phyloP scores from a whole-genome alignment of 2,797 vertebrate genomes.

The Tenualosa thibaudeaui region DNA sequence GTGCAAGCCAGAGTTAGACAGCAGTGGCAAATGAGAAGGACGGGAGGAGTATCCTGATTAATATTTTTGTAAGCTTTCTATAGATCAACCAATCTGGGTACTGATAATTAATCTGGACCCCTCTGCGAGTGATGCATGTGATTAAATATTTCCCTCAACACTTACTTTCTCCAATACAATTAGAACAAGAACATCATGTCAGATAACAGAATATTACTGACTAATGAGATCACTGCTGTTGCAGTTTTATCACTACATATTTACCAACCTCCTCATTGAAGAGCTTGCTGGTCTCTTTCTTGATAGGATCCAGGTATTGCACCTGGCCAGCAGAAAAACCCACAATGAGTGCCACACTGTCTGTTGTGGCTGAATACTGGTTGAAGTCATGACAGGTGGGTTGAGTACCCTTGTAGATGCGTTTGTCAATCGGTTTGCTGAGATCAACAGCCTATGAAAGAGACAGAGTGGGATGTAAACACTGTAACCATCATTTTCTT shows the following conservation, averaged over 20 bases:
- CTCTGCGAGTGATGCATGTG: no score
- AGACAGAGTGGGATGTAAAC: constrained; percentile 5
- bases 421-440: constrained; percentile 90
- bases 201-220: neutral
- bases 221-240: neutral
- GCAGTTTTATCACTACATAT: neutral
- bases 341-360: constrained; percentile 87
- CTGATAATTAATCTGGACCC: no score
- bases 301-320: constrained; percentile 89
- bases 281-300: constrained; percentile 90
- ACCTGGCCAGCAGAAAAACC: constrained; percentile 90
- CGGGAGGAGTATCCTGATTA: no score
- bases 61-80: no score
- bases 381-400: constrained; percentile 93
- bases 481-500: no score
- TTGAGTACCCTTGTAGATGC: constrained; percentile 91
- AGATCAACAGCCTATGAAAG: constrained; percentile 82
- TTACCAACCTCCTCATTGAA: constrained; percentile 87
- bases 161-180: neutral
- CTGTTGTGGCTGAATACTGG: constrained; percentile 85
- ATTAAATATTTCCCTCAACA: no score
- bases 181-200: neutral
- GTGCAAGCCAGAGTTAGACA: no score
- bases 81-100: no score
- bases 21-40: no score